Percentiles rank a stretch among this genome's conserved stretches.
phyloP scores from a whole-genome alignment of 53 echinoderm and acorn worm species.

The Stichopus horrens region DNA sequence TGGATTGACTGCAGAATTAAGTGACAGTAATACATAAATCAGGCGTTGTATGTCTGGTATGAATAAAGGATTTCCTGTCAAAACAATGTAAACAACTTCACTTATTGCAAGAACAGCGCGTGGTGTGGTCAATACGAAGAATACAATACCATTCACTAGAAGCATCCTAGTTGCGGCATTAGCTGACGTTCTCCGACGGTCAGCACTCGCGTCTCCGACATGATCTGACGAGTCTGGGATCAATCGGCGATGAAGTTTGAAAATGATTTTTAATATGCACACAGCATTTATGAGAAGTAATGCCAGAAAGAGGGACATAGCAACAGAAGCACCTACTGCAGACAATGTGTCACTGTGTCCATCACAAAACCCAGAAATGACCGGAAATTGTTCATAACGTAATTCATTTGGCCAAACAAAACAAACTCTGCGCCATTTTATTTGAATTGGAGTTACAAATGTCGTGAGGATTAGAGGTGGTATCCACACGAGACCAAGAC shows the following conservation, averaged over 20 bases:
- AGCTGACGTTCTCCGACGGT: not conserved
- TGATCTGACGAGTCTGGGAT: not conserved
- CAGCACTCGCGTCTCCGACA: not conserved
- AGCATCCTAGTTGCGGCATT: conserved; percentile 3
- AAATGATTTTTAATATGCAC: not conserved
- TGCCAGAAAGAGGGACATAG: not conserved
- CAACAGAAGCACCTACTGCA: not conserved
- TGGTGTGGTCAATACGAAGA: not conserved
- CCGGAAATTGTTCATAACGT: not conserved
- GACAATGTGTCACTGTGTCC: not conserved
- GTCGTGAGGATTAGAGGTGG: not conserved
- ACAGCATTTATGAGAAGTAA: not conserved
- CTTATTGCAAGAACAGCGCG: not conserved
- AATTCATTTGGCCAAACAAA: not conserved
- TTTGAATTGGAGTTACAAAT: not conserved
- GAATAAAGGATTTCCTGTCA: not conserved
- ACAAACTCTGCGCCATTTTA: not conserved
- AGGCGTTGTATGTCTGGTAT: not conserved
- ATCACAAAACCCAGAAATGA: not conserved
- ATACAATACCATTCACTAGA: conserved; percentile 2
- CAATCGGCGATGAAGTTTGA: not conserved
- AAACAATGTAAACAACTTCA: not conserved
- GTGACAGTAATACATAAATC: not conserved
- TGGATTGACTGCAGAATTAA: conserved; percentile 14
- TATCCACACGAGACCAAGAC: not conserved